Percentiles rank a stretch among this genome's conserved stretches.
These are phyloP conservation scores for Casuarius casuarius DNA, from an alignment of 2,113 vertebrate genomes.

Conservation along the genomic window DNA sequence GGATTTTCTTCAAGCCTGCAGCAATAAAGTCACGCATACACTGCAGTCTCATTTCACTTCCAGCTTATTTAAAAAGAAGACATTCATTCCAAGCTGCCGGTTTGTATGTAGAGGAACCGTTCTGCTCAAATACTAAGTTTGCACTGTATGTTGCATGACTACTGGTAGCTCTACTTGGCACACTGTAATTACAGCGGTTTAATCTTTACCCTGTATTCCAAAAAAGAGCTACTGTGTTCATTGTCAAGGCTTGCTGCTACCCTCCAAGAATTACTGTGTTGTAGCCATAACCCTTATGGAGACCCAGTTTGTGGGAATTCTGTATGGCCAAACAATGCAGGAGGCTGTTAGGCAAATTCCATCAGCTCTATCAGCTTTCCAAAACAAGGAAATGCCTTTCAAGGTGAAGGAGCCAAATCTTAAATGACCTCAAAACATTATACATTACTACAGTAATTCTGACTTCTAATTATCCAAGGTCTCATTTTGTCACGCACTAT, in stretches of 20 bases:
- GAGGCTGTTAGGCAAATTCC: not conserved
- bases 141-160: not conserved
- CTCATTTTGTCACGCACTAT: not conserved
- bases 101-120: not conserved
- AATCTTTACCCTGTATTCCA: not conserved
- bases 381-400: not conserved
- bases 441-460: not conserved
- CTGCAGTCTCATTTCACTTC: not conserved
- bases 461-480: not conserved
- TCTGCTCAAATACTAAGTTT: slow-evolving; percentile 4
- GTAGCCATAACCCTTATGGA: not conserved
- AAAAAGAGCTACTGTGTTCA: not conserved
- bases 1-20: not conserved
- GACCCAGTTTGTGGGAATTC: not conserved
- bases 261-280: not conserved
- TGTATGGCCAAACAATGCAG: not conserved
- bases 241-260: not conserved
- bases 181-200: not conserved
- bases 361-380: not conserved
- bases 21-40: not conserved
- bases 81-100: not conserved
- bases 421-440: not conserved
- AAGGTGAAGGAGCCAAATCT: not conserved
- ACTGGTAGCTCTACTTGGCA: not conserved
- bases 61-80: not conserved